Base-by-base conservation (phyloP, 2,888 invertebrate genomes). In the Tipula confusa region DNA sequence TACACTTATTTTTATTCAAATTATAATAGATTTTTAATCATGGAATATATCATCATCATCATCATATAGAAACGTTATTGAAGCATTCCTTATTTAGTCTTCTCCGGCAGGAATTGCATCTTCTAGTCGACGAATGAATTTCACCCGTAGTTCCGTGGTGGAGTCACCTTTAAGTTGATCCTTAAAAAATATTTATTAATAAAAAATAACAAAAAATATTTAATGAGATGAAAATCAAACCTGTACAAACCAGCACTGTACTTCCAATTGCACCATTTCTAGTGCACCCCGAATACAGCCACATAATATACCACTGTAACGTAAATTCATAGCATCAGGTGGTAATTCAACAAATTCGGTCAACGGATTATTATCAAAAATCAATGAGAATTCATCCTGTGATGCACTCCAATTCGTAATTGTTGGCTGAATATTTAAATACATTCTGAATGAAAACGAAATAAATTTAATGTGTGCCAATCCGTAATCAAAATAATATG, bases 61-160 rank as follows among this genome's bases (percentile, higher is more conserved):
- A n/a, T n/a, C n/a, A n/a, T n/a, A n/a, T 9, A 7, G 24, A 18
- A 64, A 24, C 9, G 24, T 24, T 24, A 43, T 24, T 64, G 64
- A 13, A 24, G 64, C 0, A 9, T 64, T 9, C n/a, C 4, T 15
- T n/a, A 18, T 29, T 91, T 94, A 98, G 90, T 99, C 99, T 91
- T 99, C 99, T 28, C 99, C 99, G 64, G 98, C 98, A 9, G 99
- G 99, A 87, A 99, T 95, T 0, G 98, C 97, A 90, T 99, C 99
- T 91, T 99, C 98, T 87, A 99, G 91, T 89, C 97, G 93, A 88
- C 97, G 95, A 85, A 98, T 94, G 89, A 98, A 99, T 89, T 98
- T 98, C 2, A 99, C 94, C 87, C 98, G 92, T 24, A 99, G 91
- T 91, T 99, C 99, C 24, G 98, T 99, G 36, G 94, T 93, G 85